Evolutionary conservation across 2,113 vertebrate species (phyloP), one percentile per base, ranked within the genome.

Genomic region (Syngnathus floridae): DNA sequence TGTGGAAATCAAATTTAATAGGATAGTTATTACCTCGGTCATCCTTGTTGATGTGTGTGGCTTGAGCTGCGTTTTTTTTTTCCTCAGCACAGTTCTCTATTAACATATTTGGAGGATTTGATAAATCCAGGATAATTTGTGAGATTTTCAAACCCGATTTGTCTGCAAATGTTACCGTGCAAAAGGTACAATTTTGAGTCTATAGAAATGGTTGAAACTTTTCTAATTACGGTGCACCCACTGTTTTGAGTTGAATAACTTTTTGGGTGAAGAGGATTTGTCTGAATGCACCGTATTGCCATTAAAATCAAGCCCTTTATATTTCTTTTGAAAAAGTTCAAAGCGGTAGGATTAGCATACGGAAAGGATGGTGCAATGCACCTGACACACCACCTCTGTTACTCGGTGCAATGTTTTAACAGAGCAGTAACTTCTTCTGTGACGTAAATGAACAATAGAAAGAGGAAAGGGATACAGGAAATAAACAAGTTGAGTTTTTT

Each of bases 301-400:
- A 85, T 86, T 68, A 86, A 86, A 80, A 86, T 82, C 75, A 66
- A 76, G 67, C 70, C 69, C 72, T 86, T 87, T 83, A 76, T 78
- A 79, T 82, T 85, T 87, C 84, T 87, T 87, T 84, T 85, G 84
- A 85, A 85, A 83, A 82, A 74, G 84, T 89, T 89, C 86, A 89
- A 88, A 88, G 87, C 77, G 76, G 74, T 54, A 43, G 38, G 77
- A 87, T 88, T 88, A 51, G 80, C 86, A 87, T 87, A 84, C 78
- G 82, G 82, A 82, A 84, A 77, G 83, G 86, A 87, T 89, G 87
- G 82, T 84, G 86, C 83, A 89, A 89, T 83, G 74, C 80, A 85
- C 86, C 86, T 86, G 87, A 89, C 87, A 88, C 84, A 82, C 84
- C 76, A 76, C 77, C 82, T 84, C 80, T 72, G 79, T 70, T 83